A percentile compares a stretch with the other conserved stretches of the same genome.
Evolutionary conservation across 2,888 invertebrate genomes (phyloP).

Genomic region (Lepidochitona cinerea): DNA sequence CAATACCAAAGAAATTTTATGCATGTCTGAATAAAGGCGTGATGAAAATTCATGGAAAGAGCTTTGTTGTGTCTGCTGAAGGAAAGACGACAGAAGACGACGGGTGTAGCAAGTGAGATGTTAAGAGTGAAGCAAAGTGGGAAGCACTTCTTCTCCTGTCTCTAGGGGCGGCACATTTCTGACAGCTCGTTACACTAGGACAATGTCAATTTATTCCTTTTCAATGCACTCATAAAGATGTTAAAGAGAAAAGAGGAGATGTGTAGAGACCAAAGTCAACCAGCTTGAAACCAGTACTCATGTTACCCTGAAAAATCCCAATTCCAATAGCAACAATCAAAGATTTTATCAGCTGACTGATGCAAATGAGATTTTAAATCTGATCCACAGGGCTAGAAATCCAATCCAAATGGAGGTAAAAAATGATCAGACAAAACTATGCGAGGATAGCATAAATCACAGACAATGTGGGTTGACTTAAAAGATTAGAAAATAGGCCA

Average conservation of each 20-base stretch:
- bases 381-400: background rate
- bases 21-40: slow-evolving; percentile 3
- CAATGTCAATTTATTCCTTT: background rate
- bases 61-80: background rate
- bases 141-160: background rate
- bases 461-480: background rate
- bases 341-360: background rate
- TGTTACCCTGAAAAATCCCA: background rate
- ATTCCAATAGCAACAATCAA: background rate
- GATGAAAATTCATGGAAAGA: slow-evolving; percentile 1
- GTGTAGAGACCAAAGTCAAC: background rate
- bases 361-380: background rate
- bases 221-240: background rate
- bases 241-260: too few relatives aligned
- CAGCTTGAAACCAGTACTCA: background rate
- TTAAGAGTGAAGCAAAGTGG: background rate
- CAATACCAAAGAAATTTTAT: slow-evolving; percentile 7
- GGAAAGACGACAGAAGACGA: too few relatives aligned
- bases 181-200: background rate
- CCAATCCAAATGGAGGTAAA: background rate
- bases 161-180: background rate
- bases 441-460: background rate
- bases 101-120: too few relatives aligned
- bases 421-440: background rate
- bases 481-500: background rate